phyloP scores from a whole-genome alignment of 2,888 invertebrate genomes.

The Latheticus oryzae region DNA sequence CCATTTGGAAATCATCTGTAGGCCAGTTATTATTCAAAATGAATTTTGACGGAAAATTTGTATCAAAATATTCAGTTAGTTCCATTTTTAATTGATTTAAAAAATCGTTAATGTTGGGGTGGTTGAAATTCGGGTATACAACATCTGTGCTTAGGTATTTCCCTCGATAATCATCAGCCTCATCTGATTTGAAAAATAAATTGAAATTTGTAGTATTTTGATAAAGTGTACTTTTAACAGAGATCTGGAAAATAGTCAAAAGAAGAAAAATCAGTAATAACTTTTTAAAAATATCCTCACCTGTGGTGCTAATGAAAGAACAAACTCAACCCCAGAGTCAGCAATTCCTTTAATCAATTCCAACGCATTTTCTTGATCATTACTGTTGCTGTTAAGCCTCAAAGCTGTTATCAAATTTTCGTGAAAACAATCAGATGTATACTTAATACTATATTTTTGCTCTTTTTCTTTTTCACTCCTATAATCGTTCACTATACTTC shows the following conservation, averaged over 20 bases:
- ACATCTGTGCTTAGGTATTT: slow-evolving; percentile 55
- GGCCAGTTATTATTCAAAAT: slow-evolving; percentile 72
- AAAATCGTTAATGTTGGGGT: slow-evolving; percentile 49
- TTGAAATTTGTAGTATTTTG: slow-evolving; percentile 48
- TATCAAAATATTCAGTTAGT: slow-evolving; percentile 41
- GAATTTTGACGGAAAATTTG: slow-evolving; percentile 57
- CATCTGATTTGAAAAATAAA: slow-evolving; percentile 53
- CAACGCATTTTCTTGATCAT: slow-evolving; percentile 39
- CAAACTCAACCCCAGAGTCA: slow-evolving; percentile 46
- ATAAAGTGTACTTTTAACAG: slow-evolving; percentile 48
- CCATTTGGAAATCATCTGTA: slow-evolving; percentile 60
- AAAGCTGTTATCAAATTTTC: slow-evolving; percentile 60
- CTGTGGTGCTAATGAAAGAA: slow-evolving; percentile 61
- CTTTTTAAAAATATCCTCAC: slow-evolving; percentile 52
- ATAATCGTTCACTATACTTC: slow-evolving; percentile 50
- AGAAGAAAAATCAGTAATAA: slow-evolving; percentile 7
- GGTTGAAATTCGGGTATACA: slow-evolving; percentile 60
- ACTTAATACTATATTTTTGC: slow-evolving; percentile 47
- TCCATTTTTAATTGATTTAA: slow-evolving; percentile 47
- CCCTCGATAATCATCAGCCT: slow-evolving; percentile 51
- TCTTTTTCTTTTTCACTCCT: slow-evolving; percentile 26
- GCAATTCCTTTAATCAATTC: slow-evolving; percentile 33
- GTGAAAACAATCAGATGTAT: slow-evolving; percentile 66
- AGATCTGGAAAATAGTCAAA: slow-evolving; percentile 42
- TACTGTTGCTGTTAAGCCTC: slow-evolving; percentile 43